Percentiles rank a stretch among this genome's conserved stretches.
Conservation (phyloP, 2,113 vertebrate species). For the Pipa parva region DNA sequence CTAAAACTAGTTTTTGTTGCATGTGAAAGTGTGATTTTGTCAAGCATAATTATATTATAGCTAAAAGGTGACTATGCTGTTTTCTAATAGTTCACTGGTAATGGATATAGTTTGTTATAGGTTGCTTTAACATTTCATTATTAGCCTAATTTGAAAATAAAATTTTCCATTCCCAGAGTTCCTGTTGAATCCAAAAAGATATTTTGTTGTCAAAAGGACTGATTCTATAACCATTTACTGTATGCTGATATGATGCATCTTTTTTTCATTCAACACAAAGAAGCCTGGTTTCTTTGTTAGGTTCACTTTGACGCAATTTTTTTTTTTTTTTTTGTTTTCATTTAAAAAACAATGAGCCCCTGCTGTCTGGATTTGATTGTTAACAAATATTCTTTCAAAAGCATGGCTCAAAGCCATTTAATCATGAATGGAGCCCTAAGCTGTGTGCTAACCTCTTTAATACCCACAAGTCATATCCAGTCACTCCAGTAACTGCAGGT, state of each 20-base stretch:
- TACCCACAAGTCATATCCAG: constrained; percentile 43
- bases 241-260: not conserved
- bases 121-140: no score
- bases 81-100: no score
- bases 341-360: constrained; percentile 25
- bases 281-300: not conserved
- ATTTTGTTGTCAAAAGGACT: not conserved
- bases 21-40: no score
- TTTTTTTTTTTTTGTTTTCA: constrained; percentile 15
- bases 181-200: not conserved
- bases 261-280: not conserved
- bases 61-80: no score
- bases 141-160: no score
- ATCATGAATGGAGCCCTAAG: constrained; percentile 42
- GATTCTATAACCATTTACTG: not conserved
- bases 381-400: constrained; percentile 37
- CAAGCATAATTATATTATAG: no score
- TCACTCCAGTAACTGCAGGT: constrained; percentile 22
- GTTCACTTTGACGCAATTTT: constrained; percentile 24
- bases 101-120: no score
- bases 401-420: constrained; percentile 30
- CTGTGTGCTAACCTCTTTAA: constrained; percentile 45
- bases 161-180: no score
- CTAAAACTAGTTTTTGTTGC: no score
- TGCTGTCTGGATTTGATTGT: not conserved